Percentiles rank a stretch among this genome's conserved stretches.
Evolutionary conservation across 1,140 invertebrate species (phyloP).

Genomic region (Drosophila kepulauana): DNA sequence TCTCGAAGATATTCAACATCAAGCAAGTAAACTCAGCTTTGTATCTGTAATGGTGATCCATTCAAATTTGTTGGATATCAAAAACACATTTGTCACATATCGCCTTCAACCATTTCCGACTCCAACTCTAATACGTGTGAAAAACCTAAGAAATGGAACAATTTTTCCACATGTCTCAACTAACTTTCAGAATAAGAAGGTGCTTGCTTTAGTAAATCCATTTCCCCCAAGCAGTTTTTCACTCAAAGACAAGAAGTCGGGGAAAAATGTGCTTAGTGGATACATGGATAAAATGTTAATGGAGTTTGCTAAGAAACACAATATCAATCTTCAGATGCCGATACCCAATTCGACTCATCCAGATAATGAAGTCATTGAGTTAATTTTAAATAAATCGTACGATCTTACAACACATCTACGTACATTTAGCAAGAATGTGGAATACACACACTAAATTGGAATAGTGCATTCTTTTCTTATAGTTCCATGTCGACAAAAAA

Average conservation of each 20-base stretch:
- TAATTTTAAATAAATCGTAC: not conserved
- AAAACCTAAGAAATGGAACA: not conserved
- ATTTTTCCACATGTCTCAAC: not conserved
- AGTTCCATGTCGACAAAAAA: slow-evolving; percentile 27
- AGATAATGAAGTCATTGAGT: not conserved
- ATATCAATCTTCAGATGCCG: not conserved
- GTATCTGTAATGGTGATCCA: slow-evolving; percentile 15
- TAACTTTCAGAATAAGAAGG: slow-evolving; percentile 18
- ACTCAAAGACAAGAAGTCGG: not conserved
- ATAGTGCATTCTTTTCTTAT: slow-evolving; percentile 9
- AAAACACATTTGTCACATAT: not conserved
- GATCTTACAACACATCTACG: not conserved
- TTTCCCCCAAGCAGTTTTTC: not conserved
- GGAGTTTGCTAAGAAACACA: slow-evolving; percentile 22
- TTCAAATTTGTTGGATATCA: not conserved
- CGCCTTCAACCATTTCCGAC: slow-evolving; percentile 30
- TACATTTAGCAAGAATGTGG: not conserved
- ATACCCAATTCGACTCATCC: no score
- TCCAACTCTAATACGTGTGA: not conserved
- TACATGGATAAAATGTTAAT: not conserved
- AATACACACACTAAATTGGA: not conserved
- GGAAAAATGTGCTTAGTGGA: not conserved
- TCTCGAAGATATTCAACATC: not conserved
- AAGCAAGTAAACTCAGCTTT: not conserved
- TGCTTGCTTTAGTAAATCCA: not conserved